Evolutionary conservation across 2,888 invertebrate genomes (phyloP).

Genomic region (Graphium colonna): DNA sequence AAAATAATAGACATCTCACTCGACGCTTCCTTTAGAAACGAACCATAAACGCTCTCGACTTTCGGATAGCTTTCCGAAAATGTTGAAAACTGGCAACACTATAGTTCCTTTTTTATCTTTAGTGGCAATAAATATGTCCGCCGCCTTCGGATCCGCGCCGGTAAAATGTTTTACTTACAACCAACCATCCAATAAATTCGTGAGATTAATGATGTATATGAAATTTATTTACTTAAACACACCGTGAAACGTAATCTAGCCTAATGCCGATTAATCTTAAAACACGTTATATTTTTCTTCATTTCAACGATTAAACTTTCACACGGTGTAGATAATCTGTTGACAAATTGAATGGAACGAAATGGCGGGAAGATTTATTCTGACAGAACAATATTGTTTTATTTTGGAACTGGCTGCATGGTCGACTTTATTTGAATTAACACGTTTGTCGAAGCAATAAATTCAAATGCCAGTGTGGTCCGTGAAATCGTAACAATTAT

Average conservation of each 20-base stretch:
- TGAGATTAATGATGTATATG: conserved; percentile 71
- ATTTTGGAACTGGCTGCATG: conserved; percentile 10
- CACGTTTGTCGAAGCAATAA: conserved; percentile 16
- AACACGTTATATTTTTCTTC: conserved; percentile 38
- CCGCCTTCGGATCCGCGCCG: conserved; percentile 55
- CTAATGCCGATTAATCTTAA: conserved; percentile 64
- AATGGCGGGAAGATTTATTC: conserved; percentile 17
- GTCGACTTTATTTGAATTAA: conserved; percentile 18
- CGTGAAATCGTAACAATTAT: conserved; percentile 10
- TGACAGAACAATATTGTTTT: conserved; percentile 17
- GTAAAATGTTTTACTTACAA: conserved; percentile 55
- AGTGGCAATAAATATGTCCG: conserved; percentile 64
- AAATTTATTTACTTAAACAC: conserved; percentile 69
- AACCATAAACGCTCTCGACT: conserved; percentile 40
- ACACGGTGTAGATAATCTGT: conserved; percentile 23
- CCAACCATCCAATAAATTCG: conserved; percentile 64
- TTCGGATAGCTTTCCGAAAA: conserved; percentile 51
- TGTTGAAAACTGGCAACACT: conserved; percentile 52
- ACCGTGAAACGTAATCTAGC: conserved; percentile 66
- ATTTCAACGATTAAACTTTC: conserved; percentile 25
- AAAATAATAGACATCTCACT: conserved; percentile 49
- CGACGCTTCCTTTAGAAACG: conserved; percentile 45
- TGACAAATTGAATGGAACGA: conserved; percentile 22
- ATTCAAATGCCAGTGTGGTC: conserved; percentile 5
- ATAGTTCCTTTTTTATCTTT: conserved; percentile 59